Percentiles rank a stretch among this genome's conserved stretches.
Evolutionary conservation across 2,797 vertebrate species (phyloP).

Genomic region (Cossypha heuglini): DNA sequence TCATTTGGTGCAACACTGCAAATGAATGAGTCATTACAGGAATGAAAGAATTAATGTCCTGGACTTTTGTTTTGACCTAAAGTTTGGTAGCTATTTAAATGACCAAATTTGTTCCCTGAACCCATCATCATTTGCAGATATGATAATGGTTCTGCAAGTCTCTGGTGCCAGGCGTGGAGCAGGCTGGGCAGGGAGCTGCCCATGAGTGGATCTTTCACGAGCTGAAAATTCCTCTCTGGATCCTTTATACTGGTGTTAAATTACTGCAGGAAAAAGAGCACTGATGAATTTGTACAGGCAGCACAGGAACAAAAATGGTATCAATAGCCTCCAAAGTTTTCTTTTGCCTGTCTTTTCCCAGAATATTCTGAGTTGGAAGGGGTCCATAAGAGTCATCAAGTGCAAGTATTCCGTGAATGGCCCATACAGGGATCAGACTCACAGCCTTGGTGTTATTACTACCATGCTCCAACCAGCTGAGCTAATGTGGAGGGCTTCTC

Average conservation of each 20-base stretch:
- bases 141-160: background rate
- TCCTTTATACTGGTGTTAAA: background rate
- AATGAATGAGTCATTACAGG: constrained; percentile 9
- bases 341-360: background rate
- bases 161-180: background rate
- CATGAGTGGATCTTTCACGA: background rate
- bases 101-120: background rate
- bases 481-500: background rate
- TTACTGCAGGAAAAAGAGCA: background rate
- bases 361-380: background rate
- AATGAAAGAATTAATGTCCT: constrained; percentile 21
- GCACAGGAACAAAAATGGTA: background rate
- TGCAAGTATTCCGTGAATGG: background rate
- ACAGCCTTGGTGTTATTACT: background rate
- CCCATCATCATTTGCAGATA: background rate
- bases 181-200: background rate
- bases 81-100: background rate
- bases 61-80: background rate
- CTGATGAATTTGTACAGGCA: background rate
- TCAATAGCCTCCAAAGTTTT: background rate
- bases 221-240: background rate
- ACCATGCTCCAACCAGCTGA: background rate
- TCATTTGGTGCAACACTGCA: background rate
- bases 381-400: background rate
- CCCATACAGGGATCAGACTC: background rate